Base-by-base conservation (phyloP, 30 jellyfish, hydroid and myxozoan genomes). In the Turritopsis dohrnii region DNA sequence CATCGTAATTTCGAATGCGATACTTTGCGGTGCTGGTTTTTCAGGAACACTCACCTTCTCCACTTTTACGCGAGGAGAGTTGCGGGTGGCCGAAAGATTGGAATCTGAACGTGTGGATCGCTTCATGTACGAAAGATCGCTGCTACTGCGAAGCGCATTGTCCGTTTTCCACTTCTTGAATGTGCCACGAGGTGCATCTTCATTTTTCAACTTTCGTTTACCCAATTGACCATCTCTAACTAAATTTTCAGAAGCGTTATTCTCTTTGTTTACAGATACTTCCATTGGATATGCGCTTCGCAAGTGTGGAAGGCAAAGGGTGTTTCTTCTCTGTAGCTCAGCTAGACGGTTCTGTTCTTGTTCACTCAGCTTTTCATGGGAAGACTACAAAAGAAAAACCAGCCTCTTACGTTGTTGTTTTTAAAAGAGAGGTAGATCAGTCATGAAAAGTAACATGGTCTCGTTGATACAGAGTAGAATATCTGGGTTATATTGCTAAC, bases 281-380 rank as follows among this genome's bases (percentile, higher is more conserved):
- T 91, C 97, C 31, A 91, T 89, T 16, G 97, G 95, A 76, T 91
- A 91, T 23, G 96, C 84, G 8, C 96, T 87, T 65, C 85, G 84
- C 75, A 91, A 75, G 77, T 91, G 97, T 31, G 97, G 97, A 65
- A 84, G 41, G 69, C 96, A 91, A 18, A 91, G 85, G 20, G 97
- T 91, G 85, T 91, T 91, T 29, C 97, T 85, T 28, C 97, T 87
- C 29, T 91, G 81, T 75, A 91, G 69, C 52, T 90, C 97, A 54
- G 52, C 73, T 18, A 90, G 76, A 5, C 96, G 95, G 31, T 82
- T 52, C 29, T 31, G 28, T 25, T 65, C 93, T 29, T 84, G 71
- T 22, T 76, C 92, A 13, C 65, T 23, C 23, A 28, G 84, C 9
- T 41, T 29, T 74, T 29, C 83, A 19, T 25, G 77, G 77, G 77